Evolutionary conservation across 2,797 vertebrate species (phyloP), one percentile per base, ranked within the genome.

Genomic region (Glossophaga mutica): DNA sequence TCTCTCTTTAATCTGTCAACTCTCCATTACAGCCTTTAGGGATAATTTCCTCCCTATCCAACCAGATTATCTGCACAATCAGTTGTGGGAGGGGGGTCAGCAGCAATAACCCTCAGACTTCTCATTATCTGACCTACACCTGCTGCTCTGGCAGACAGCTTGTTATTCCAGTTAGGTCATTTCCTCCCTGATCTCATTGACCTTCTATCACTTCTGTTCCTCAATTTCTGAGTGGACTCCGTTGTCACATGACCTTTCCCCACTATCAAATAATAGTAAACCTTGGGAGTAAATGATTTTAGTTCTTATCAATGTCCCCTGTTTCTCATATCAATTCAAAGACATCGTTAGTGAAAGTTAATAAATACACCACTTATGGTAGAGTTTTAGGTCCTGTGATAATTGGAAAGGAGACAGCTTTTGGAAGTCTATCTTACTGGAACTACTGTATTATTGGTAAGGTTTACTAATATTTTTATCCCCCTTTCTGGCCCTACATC

Each of bases 1-100:
- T 98, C 96, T 93, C 93, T 87, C 68, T 90, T 94, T 95, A 76
- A 96, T 98, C 95, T 92, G 95, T 96, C 94, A 88, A 86, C 67
- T 87, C n/a, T 95, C 68, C 90, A 32, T 94, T 97, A 94, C 79
- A 97, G 97, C 87, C 96, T 94, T 52, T 86, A 94, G 92, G 96
- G 97, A 96, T 46, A 10, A 86, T 18, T 19, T 92, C 89, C 90
- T 95, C 90, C 87, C 91, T 96, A 86, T 84, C 92, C 97, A 97
- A 95, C 76, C 94, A 79, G 96, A 86, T 37, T 96, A 94, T 96
- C 96, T 95, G 92, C 96, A 94, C n/a, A 55, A 96, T 92, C 67
- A 96, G 65, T 95, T 92, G 93, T 85, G 89, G 81, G 87, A 87
- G 95, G 92, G 94, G 59, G 88, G 59, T 94, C 73, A 59, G 81